Evolutionary conservation across 2,888 invertebrate genomes (phyloP), one percentile per base, ranked within the genome.

Genomic region (Teleogryllus oceanicus): DNA sequence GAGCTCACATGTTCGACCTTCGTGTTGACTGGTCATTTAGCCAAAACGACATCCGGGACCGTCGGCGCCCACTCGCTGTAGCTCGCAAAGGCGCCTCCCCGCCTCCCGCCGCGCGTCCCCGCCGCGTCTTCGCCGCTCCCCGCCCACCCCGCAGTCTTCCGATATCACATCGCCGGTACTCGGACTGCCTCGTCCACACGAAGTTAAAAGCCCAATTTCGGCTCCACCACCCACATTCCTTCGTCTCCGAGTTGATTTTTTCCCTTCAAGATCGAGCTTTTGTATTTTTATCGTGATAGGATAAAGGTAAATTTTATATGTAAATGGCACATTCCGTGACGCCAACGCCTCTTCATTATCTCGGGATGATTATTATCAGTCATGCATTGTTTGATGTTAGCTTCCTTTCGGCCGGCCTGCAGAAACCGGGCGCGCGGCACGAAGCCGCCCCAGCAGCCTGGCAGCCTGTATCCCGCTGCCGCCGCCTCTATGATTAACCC

Each of bases 221-320:
- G 62, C 62, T n/a, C 8, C 62, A n/a, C 62, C 62, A 62, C 62
- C 62, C 62, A 62, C 62, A 62, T 62, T 62, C 62, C 62, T 18
- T 18, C 13, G 62, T 18, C n/a, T 62, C n/a, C 16, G 11, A 13
- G 62, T 62, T n/a, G 62, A 13, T 18, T 62, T 62, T 62, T 62
- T 12, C 62, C 16, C 62, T 62, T 62, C 62, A 62, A 62, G n/a
- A 62, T 62, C 62, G 62, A n/a, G 62, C n/a, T 62, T 62, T 62
- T 62, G 62, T 62, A 37, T 62, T 62, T n/a, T 62, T 62, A 62
- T 62, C 62, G 62, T 16, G n/a, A 62, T 62, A 62, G 62, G 62
- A 62, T 62, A n/a, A 37, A 62, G 62, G 62, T 62, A 62, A 62
- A 62, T 62, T 62, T 62, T 62, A 62, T 62, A 62, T 62, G 62